These are phyloP conservation scores for Aricia agestis DNA, from an alignment of 1,140 invertebrate species.

Conservation along the genomic window DNA sequence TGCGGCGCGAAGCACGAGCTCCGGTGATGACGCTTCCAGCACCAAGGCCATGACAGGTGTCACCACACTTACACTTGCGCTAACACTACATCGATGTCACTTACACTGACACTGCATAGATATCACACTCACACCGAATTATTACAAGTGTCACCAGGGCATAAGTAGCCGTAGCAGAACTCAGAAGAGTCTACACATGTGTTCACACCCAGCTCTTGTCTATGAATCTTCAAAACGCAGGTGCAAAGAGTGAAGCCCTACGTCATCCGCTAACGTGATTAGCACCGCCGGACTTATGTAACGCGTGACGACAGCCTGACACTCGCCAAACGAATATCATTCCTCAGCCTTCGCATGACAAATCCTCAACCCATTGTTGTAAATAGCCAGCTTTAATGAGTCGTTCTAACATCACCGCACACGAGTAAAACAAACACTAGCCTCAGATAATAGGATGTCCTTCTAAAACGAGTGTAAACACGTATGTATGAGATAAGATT, in stretches of 20 bases:
- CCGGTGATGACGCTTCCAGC: slow-evolving; percentile 29
- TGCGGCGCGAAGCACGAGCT: slow-evolving; percentile 30
- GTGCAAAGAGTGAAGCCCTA: background rate
- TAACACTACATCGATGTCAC: background rate
- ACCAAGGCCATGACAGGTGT: slow-evolving; percentile 26
- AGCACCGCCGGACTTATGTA: background rate
- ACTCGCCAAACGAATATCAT: background rate
- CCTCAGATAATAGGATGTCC: slow-evolving; percentile 9
- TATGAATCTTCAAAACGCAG: background rate
- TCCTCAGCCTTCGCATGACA: background rate
- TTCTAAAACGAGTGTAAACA: slow-evolving; percentile 3
- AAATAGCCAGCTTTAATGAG: too few species aligned
- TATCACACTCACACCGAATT: background rate
- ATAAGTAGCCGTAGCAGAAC: background rate
- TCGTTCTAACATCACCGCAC: background rate
- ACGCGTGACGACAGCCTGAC: background rate
- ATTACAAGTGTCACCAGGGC: background rate
- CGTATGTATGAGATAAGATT: slow-evolving; percentile 2
- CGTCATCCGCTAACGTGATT: slow-evolving; percentile 4
- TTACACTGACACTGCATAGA: background rate
- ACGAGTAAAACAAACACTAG: slow-evolving; percentile 9
- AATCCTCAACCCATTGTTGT: too few species aligned
- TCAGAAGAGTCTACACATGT: background rate
- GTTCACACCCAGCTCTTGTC: background rate
- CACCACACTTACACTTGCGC: background rate